Base-by-base conservation (phyloP, 2,113 vertebrate genomes). In the Montifringilla adamsi region DNA sequence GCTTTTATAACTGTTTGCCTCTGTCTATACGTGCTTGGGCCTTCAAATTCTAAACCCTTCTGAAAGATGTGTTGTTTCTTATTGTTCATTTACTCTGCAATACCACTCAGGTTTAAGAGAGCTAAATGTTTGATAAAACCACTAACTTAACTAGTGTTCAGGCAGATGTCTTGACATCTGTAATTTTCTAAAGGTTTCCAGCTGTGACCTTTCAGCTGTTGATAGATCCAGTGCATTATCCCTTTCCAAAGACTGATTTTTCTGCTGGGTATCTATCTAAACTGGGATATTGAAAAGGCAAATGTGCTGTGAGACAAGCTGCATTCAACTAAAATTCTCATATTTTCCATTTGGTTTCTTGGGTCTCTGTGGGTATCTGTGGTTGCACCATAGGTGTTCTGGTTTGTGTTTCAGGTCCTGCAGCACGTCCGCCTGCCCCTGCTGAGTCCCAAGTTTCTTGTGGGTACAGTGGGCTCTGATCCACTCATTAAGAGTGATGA, bases 401-500 rank as follows among this genome's bases (percentile, higher is more conserved):
- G n/a, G 33, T 50, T 92, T 97, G 11, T 87, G 30, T 96, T 77
- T 10, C 43, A 99, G 99, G 99, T 99, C 46, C 97, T 99, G 69
- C 99, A 99, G 82, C 99, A 99, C 6, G 99, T 99, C 73, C 98
- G 99, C 30, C 96, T 99, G 63, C 99, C 99, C 1, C 97, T 99
- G 81, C 98, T 99, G 77, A 99, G 99, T 94, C 99, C 99, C 67
- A 99, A 99, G 97, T 99, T 99, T 88, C 98, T 99, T 85, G 99
- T 99, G 91, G 99, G 99, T 83, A 99, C 99, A 63, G 88, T 90
- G 80, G 99, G 99, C 53, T 99, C 99, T 59, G 99, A 99, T 90
- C 99, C 99, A 2, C 98, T 99, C n/a, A 99, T 99, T 94, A 99
- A 99, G 97, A 99, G 99, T 11, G 99, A 99, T 50, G 99, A 99